phyloP scores from a whole-genome alignment of 2,888 invertebrate genomes.

The Leistus spinibarbis region DNA sequence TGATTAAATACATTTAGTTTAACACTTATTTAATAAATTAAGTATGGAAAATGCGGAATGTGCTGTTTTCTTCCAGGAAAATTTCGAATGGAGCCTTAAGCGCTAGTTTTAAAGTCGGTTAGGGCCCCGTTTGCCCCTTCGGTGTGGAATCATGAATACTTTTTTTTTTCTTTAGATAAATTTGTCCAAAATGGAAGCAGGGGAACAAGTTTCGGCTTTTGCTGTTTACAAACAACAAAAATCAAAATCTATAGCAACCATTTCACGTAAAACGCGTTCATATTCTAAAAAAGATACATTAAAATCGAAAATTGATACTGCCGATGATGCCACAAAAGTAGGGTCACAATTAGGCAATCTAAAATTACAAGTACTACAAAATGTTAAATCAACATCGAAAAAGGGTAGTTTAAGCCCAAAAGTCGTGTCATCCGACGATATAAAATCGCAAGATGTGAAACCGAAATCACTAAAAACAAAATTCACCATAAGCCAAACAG shows the following conservation, averaged over 20 bases:
- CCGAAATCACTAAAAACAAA: background rate
- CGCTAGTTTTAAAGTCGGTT: no score
- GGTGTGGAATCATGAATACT: background rate
- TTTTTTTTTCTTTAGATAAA: background rate
- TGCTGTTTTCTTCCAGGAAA: no score
- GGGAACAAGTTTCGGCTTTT: constrained; percentile 11
- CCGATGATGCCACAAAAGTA: background rate
- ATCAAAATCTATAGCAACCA: background rate
- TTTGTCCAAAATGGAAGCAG: background rate
- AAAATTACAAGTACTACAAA: background rate
- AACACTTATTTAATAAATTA: no score
- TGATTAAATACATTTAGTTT: no score
- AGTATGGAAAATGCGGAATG: no score
- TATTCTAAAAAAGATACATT: background rate
- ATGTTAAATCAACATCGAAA: background rate
- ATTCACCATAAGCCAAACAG: background rate
- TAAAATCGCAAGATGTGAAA: background rate
- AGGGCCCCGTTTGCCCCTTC: no score
- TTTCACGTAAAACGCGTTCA: background rate
- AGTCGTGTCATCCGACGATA: no score
- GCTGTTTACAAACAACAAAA: constrained; percentile 16
- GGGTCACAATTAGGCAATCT: background rate
- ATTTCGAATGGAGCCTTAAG: no score
- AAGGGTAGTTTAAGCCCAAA: no score
- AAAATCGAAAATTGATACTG: background rate